Base-by-base conservation (phyloP, 2,888 invertebrate species). In the Mamestra brassicae region DNA sequence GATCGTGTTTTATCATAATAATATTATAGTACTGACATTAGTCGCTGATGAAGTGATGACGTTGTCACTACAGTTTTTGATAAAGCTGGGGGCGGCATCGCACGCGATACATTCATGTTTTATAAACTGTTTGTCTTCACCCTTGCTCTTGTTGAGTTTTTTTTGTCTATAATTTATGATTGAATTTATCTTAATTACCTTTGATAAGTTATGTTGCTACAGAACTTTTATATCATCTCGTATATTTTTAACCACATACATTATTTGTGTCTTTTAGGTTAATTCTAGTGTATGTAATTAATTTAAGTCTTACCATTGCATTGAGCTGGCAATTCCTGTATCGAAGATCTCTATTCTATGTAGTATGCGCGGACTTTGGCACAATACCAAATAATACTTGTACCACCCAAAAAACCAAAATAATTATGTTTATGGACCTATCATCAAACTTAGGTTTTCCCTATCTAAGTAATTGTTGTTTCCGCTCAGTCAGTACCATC, bases 151-250 rank as follows among this genome's bases (percentile, higher is more conserved):
- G 45, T 64, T 8, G 10, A 42, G 47, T 58, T 67, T 72, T 85
- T 11, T 42, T 69, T 78, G 83, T 73, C 61, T 73, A 75, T 69
- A 76, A 54, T 74, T 76, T 74, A 17, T 71, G 34, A 62, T 73
- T 81, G 36, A 71, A 38, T 77, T 77, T 74, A 85, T 85, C 87
- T 82, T 77, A 87, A 85, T 82, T 81, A 79, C 62, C n/a, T 62
- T 68, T 75, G 81, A 86, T 81, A 70, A 81, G 66, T 71, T 64
- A 42, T 66, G 47, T 65, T 63, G 54, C 60, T 57, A 70, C 50
- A 62, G 4, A 50, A 62, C 55, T 11, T 1, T 58, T 8, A 45
- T 62, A 45, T 60, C 13, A 38, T 47, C 6, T 68, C 10, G n/a
- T 75, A 7, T 65, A 36, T 63, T 10, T 62, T 55, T 50, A 58